A percentile compares a stretch with the other conserved stretches of the same genome.
Evolutionary conservation across 64 coral and sea anemone species (phyloP).

Genomic region (Porites lutea): DNA sequence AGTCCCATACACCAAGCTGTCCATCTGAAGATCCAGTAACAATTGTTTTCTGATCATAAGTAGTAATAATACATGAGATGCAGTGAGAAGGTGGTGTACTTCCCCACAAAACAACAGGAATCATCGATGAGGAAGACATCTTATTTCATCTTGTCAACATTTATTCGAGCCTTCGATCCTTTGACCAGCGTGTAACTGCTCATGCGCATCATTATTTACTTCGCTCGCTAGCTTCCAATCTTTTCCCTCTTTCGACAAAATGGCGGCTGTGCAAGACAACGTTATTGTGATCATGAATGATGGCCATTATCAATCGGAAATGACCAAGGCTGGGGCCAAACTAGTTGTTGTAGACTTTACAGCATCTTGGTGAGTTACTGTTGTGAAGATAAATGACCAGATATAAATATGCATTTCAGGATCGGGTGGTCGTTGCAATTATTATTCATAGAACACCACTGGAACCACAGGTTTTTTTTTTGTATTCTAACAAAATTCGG

Average conservation of each 20-base stretch:
- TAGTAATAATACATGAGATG: slow-evolving; percentile 94
- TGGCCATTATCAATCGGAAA: slow-evolving; percentile 79
- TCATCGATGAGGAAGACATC: slow-evolving; percentile 94
- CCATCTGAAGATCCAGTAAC: slow-evolving; percentile 92
- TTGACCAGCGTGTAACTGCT: slow-evolving; percentile 26
- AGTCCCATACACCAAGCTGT: slow-evolving; percentile 94
- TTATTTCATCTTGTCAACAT: slow-evolving; percentile 61
- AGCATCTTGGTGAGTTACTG: slow-evolving; percentile 73
- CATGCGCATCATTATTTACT: background rate
- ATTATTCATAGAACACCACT: too few relatives aligned
- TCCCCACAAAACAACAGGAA: slow-evolving; percentile 96
- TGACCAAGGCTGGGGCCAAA: slow-evolving; percentile 81
- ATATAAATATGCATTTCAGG: too few relatives aligned
- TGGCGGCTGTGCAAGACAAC: slow-evolving; percentile 48
- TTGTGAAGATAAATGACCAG: too few relatives aligned
- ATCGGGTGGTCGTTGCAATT: background rate
- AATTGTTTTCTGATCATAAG: slow-evolving; percentile 95
- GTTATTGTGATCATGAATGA: slow-evolving; percentile 70
- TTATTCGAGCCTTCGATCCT: background rate
- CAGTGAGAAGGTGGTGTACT: slow-evolving; percentile 88
- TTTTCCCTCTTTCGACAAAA: slow-evolving; percentile 19
- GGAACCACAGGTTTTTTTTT: too few relatives aligned
- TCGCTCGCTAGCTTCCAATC: background rate
- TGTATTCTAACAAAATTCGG: too few relatives aligned
- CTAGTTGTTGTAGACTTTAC: slow-evolving; percentile 90